Evolutionary conservation across 2,797 vertebrate species (phyloP).

Genomic region (Acipenser transmontanus): DNA sequence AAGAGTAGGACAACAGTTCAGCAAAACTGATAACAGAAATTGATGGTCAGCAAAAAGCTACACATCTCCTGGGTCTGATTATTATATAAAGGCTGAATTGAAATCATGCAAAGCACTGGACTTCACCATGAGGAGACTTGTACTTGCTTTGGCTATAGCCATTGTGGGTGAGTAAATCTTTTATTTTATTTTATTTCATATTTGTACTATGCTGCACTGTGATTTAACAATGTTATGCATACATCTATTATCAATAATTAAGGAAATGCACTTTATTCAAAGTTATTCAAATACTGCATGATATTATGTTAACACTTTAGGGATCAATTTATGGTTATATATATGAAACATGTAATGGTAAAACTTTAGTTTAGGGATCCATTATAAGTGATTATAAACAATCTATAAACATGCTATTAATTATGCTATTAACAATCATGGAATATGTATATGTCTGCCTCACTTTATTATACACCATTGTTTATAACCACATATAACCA

Average conservation of each 20-base stretch:
- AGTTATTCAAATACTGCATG: not conserved
- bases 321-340: not conserved
- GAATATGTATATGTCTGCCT: no score
- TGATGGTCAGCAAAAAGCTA: conserved; percentile 15
- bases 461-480: no score
- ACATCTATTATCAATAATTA: not conserved
- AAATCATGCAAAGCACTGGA: conserved; percentile 10
- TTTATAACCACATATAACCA: no score
- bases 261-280: not conserved
- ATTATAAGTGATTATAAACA: no score
- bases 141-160: conserved; percentile 49
- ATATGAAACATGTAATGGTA: not conserved
- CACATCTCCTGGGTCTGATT: not conserved
- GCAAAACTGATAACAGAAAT: conserved; percentile 27
- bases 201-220: not conserved
- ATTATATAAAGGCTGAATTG: conserved; percentile 28
- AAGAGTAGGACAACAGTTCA: conserved; percentile 34
- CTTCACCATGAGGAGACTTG: conserved; percentile 48
- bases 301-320: no score
- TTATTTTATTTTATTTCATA: not conserved
- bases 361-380: no score
- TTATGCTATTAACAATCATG: no score
- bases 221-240: not conserved
- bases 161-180: conserved; percentile 42
- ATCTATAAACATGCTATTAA: no score